Conservation (phyloP, 2,888 invertebrate genomes). For the Drosophila subquinaria region DNA sequence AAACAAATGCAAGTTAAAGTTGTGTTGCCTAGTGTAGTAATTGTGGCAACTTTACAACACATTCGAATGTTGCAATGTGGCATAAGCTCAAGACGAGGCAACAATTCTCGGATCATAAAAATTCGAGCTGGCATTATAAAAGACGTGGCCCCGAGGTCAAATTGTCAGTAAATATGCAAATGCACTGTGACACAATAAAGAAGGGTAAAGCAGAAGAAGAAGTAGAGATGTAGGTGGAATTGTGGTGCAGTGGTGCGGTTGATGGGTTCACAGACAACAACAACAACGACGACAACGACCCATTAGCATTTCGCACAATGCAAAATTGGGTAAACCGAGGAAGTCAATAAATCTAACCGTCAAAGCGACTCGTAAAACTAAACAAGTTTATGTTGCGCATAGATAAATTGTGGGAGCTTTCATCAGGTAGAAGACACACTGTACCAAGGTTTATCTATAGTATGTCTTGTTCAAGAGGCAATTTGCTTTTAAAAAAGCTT, state of each 20-base stretch:
- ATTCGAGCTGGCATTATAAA: conserved; percentile 51
- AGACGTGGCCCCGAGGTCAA: conserved; percentile 16
- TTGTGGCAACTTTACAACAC: conserved; percentile 1
- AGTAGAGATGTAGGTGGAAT: neutral
- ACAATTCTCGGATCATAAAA: conserved; percentile 44
- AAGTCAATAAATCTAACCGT: conserved; percentile 71
- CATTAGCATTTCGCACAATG: conserved; percentile 59
- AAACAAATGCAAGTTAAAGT: neutral
- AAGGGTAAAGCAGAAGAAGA: neutral
- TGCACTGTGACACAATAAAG: conserved; percentile 27
- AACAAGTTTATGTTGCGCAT: conserved; percentile 55
- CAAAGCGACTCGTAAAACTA: conserved; percentile 66
- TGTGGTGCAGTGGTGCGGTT: conserved; percentile 8
- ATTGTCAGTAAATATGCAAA: conserved; percentile 25
- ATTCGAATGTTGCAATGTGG: conserved; percentile 12
- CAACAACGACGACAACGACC: conserved; percentile 6
- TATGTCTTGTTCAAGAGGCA: conserved; percentile 34
- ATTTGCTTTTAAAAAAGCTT: conserved; percentile 14
- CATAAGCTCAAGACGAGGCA: conserved; percentile 25
- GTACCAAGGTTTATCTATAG: neutral
- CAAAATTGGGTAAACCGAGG: conserved; percentile 56
- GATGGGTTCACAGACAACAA: conserved; percentile 4
- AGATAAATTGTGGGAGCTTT: conserved; percentile 16
- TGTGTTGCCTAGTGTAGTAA: neutral
- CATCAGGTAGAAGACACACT: conserved; percentile 1